Conservation (phyloP, 2,888 invertebrate genomes). For the Spisula subtruncata region DNA sequence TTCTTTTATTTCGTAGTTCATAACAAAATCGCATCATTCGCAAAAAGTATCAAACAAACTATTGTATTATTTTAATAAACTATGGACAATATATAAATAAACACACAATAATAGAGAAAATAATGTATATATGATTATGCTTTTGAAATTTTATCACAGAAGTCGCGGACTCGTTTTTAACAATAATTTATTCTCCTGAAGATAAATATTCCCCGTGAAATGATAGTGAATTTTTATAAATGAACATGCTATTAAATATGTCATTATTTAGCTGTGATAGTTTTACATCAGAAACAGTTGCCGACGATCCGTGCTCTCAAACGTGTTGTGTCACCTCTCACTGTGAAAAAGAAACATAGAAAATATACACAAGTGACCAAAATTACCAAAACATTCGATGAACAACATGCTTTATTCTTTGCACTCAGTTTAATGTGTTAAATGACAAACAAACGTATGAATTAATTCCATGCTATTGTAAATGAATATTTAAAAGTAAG, state of each 20-base stretch:
- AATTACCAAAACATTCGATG: too few relatives aligned
- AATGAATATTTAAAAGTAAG: too few relatives aligned
- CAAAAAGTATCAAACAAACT: too few relatives aligned
- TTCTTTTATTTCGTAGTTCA: too few relatives aligned
- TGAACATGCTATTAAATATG: neutral
- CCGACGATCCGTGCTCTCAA: conserved; percentile 67
- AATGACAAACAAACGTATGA: too few relatives aligned
- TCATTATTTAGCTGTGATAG: neutral
- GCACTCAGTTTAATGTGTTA: too few relatives aligned
- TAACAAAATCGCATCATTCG: too few relatives aligned
- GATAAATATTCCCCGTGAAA: neutral
- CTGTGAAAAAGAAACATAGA: conserved; percentile 49
- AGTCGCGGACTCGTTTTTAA: neutral
- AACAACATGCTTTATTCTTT: too few relatives aligned
- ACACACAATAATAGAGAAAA: neutral
- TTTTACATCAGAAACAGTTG: conserved; percentile 54
- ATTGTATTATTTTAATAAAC: too few relatives aligned
- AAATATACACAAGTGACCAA: too few relatives aligned
- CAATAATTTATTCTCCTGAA: neutral
- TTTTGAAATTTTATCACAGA: conserved; percentile 7
- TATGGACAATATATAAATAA: neutral
- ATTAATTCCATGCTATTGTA: too few relatives aligned
- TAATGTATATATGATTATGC: neutral
- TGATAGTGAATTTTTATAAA: neutral
- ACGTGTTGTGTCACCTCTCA: conserved; percentile 60